Base-by-base conservation (phyloP, 2,888 invertebrate genomes). In the Ormyrus thymus region DNA sequence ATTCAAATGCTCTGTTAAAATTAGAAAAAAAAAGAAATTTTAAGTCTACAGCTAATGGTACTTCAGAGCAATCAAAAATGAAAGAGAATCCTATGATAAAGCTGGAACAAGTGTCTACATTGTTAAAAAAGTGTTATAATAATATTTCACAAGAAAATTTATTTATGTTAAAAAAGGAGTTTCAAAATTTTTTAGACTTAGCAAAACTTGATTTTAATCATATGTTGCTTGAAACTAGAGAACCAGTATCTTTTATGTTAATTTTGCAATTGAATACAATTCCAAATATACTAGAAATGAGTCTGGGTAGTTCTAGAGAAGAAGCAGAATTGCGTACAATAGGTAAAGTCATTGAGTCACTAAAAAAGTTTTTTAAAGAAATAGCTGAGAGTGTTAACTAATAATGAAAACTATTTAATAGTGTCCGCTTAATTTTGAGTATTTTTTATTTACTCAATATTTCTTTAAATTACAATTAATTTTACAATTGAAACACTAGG, bases 261-360 rank as follows among this genome's bases (percentile, higher is more conserved):
- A 70, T 76, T 10, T 64, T 76, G 29, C 76, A 76, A 56, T 58
- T 76, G n/a, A 64, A 70, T 29, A 76, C 69, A 64, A 13, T 13
- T 64, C 76, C 76, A 56, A 70, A 69, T 29, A 64, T 76, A 58
- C 45, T 76, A 53, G 70, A 70, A 70, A 76, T 76, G 64, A 68
- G 70, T 50, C 15, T 76, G 13, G 70, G 70, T 50, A 46, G 45
- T 11, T 58, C 55, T 11, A 69, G 56, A 58, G 70, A 62, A 70
- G 76, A 69, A 70, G 55, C 76, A 8, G 76, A 76, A 45, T 50
- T 69, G 50, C 50, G 76, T 10, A 70, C 70, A 45, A 76, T 76
- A 43, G 58, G 10, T 13, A 76, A 76, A 64, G 1, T 70, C 3
- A 15, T 64, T 13, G 61, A n/a, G 43, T 45, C 45, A 13, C 58